Percentiles rank a stretch among this genome's conserved stretches.
These are phyloP conservation scores for Chymomyza costata DNA, from an alignment of 1,140 invertebrate species.

Conservation along the genomic window DNA sequence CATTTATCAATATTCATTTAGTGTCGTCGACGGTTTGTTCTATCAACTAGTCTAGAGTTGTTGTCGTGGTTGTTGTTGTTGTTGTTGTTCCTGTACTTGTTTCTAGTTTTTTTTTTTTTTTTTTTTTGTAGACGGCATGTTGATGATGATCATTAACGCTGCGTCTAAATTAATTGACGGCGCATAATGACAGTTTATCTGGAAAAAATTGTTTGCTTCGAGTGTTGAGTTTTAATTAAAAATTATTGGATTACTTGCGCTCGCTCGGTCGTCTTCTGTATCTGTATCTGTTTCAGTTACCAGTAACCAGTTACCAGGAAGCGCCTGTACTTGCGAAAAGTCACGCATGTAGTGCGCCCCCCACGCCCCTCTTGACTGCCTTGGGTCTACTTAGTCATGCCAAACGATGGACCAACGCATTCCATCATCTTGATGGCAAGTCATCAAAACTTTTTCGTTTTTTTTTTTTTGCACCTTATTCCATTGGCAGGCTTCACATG, in stretches of 20 bases:
- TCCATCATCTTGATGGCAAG: constrained; percentile 73
- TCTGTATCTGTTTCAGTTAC: not conserved
- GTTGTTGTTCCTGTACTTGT: constrained; percentile 20
- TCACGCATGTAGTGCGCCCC: constrained; percentile 42
- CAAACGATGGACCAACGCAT: constrained; percentile 73
- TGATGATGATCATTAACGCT: constrained; percentile 31
- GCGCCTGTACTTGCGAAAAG: no score
- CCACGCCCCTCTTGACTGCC: not conserved
- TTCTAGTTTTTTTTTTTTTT: constrained; percentile 9
- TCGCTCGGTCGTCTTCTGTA: not conserved
- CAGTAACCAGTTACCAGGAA: not conserved
- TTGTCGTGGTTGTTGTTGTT: constrained; percentile 34
- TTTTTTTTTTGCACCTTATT: constrained; percentile 1
- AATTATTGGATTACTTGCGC: constrained; percentile 66
- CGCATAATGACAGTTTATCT: constrained; percentile 73
- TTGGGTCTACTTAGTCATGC: constrained; percentile 69
- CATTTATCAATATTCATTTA: constrained; percentile 74
- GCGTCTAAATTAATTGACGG: constrained; percentile 69
- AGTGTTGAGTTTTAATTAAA: constrained; percentile 74
- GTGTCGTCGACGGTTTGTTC: constrained; percentile 47
- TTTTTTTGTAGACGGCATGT: constrained; percentile 6
- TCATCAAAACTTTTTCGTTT: constrained; percentile 27
- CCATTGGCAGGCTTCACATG: constrained; percentile 25
- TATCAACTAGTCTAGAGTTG: constrained; percentile 17
- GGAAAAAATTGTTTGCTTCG: constrained; percentile 72